Base-by-base conservation (phyloP, 1,140 invertebrate species). In the Cataglyphis hispanica region DNA sequence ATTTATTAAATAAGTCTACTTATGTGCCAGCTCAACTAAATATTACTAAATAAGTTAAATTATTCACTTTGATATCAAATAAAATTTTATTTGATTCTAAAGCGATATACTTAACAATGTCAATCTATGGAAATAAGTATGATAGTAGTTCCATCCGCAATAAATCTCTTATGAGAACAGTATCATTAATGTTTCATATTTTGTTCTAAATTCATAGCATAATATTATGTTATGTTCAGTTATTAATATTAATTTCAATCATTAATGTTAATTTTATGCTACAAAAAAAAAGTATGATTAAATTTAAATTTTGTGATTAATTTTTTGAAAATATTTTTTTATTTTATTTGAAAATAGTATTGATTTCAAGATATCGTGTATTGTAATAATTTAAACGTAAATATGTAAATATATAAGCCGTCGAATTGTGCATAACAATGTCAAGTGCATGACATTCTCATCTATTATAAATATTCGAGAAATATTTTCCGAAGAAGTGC, bases 401-500 rank as follows among this genome's bases (percentile, higher is more conserved):
- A 67, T 50, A n/a, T n/a, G 27, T 56, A 31, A 31, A 40, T 31
- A 43, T 10, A 10, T 27, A 40, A 81, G 0, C 3, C 34, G 16
- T 31, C 10, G 27, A 72, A 78, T 19, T 3, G 16, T 56, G 5
- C 40, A 43, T 43, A 43, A 43, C 40, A 43, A 43, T 43, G 40
- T 50, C 46, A 60, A 81, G 8, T 7, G 11, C 66, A 13, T 72
- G 43, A 81, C 25, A 56, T 58, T 43, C 25, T 67, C 37, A 40
- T 61, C 11, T n/a, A 43, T 11, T n/a, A 69, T 53, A 81, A 67
- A 53, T 63, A 60, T 67, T 27, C 19, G 53, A 31, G n/a, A 66
- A 81, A 86, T 86, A 83, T 83, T 43, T 86, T 77, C 19, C 1
- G 11, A 19, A 13, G 8, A 11, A 10, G 11, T 46, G 7, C 34